Evolutionary conservation across 2,797 vertebrate species (phyloP), one percentile per base, ranked within the genome.

Genomic region (Simalia tracyae): DNA sequence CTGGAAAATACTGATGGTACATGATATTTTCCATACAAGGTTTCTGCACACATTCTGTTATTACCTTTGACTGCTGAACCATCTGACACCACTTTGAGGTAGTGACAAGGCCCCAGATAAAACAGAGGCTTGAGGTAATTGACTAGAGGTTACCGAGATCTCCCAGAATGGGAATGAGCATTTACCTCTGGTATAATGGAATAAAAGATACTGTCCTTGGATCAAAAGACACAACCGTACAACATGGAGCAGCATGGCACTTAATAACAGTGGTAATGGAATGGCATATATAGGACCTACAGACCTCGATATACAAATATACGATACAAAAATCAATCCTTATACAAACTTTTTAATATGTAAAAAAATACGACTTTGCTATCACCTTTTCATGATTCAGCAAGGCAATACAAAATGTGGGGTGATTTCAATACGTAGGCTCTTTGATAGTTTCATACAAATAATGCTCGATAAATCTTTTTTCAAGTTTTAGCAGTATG

Each of bases 401-500:
- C 97, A 97, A 97, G 97, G 94, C 94, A 90, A 94, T 96, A 94
- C 56, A 94, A 94, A 96, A 88, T 46, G 95, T 95, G 96, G 95
- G 93, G 94, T 95, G 91, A 50, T 36, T 94, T 93, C 91, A 95
- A 94, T 95, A 88, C 92, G 95, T 95, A 97, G 95, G 95, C 92
- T 97, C 94, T 93, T 90, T 96, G 95, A 97, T 86, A 95, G 96
- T 96, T 97, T 93, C 92, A 94, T 96, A 94, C 96, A 96, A 96
- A 89, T 93, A 95, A 93, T 85, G 90, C 95, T 97, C 94, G 94
- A 97, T 94, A 94, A 68, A 11, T 61, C 85, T 90, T 92, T 93
- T 93, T 96, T 96, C 96, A 97, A 96, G 94, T 96, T 94, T 98
- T 97, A 97, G 97, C 97, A 98, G 97, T 97, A 97, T 96, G 97